phyloP scores from a whole-genome alignment of 2,113 vertebrate species.

The Anser cygnoides region DNA sequence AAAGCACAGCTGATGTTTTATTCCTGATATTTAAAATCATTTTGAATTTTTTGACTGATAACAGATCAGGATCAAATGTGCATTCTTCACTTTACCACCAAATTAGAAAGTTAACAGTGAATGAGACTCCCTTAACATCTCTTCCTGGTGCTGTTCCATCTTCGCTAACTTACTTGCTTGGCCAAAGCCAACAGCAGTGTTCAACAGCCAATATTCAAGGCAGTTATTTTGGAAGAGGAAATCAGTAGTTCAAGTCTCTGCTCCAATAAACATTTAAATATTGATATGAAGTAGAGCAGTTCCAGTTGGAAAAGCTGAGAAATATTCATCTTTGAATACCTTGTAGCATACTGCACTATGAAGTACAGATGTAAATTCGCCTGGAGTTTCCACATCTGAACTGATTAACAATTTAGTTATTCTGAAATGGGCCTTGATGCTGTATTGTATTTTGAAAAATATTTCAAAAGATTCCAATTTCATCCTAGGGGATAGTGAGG shows the following conservation, averaged over 20 bases:
- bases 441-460: neutral
- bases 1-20: neutral
- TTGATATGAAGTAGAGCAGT: slow-evolving; percentile 8
- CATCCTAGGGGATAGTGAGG: neutral
- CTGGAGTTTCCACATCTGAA: neutral
- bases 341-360: neutral
- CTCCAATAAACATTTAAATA: slow-evolving; percentile 44
- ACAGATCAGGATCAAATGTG: neutral
- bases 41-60: neutral
- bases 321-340: neutral
- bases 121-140: neutral
- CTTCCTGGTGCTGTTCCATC: neutral
- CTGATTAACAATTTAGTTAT: neutral
- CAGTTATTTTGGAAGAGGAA: neutral
- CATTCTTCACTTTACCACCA: neutral
- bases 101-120: neutral
- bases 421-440: neutral
- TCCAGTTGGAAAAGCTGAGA: slow-evolving; percentile 7
- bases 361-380: neutral
- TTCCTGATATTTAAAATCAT: neutral
- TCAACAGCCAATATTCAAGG: neutral
- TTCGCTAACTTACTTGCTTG: neutral
- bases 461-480: neutral
- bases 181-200: neutral
- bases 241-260: neutral